These are phyloP conservation scores for Lota lota DNA, from an alignment of 2,113 vertebrate genomes.

Conservation along the genomic window DNA sequence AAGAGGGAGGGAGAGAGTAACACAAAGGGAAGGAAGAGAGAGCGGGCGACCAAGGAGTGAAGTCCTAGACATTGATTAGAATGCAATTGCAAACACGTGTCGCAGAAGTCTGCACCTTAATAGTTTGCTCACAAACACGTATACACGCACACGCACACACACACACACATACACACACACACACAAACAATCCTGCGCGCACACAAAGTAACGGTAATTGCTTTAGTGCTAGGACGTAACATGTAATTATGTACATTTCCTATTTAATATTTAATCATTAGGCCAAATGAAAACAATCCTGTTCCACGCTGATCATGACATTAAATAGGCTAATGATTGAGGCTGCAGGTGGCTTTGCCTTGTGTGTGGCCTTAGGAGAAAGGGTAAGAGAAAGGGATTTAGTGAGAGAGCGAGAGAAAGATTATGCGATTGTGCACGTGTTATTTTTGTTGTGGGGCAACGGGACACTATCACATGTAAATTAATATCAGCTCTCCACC, in stretches of 20 bases:
- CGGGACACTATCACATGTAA: no score
- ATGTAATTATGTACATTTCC: slow-evolving; percentile 56
- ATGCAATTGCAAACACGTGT: slow-evolving; percentile 59
- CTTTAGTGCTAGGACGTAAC: slow-evolving; percentile 56
- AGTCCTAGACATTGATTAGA: slow-evolving; percentile 57
- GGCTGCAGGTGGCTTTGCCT: slow-evolving; percentile 40
- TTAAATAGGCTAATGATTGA: slow-evolving; percentile 47
- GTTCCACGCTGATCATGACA: slow-evolving; percentile 46
- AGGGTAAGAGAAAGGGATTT: slow-evolving; percentile 13
- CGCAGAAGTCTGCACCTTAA: slow-evolving; percentile 52
- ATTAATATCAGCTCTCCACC: no score
- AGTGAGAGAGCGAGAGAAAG: not conserved
- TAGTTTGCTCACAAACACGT: slow-evolving; percentile 35
- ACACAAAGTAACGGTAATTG: slow-evolving; percentile 51
- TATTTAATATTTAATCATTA: slow-evolving; percentile 72
- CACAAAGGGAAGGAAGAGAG: slow-evolving; percentile 16
- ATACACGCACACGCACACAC: slow-evolving; percentile 15
- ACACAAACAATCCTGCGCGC: slow-evolving; percentile 9
- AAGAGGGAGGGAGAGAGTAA: slow-evolving; percentile 1
- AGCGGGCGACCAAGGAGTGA: slow-evolving; percentile 33
- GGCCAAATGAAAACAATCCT: slow-evolving; percentile 59
- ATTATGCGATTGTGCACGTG: no score
- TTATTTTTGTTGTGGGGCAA: no score
- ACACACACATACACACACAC: slow-evolving; percentile 23
- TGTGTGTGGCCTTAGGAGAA: slow-evolving; percentile 40